phyloP scores from a whole-genome alignment of 2,888 invertebrate species.

The Cinara cedri region DNA sequence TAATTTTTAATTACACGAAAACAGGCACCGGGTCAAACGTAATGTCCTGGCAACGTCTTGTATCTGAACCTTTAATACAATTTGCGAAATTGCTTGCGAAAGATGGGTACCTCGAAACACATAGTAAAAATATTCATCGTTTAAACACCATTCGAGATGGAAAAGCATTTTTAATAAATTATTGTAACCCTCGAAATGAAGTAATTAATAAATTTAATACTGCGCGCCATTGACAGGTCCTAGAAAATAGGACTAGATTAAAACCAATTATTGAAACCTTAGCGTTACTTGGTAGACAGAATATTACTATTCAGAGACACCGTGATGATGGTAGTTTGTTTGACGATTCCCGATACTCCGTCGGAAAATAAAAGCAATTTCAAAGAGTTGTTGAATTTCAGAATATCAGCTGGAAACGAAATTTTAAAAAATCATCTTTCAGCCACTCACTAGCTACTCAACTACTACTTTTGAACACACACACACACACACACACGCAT shows the following conservation, averaged over 20 bases:
- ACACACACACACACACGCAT: neutral
- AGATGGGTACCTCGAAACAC: conserved; percentile 58
- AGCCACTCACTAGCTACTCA: conserved; percentile 50
- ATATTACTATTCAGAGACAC: too few species aligned
- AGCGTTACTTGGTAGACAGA: neutral
- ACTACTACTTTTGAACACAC: neutral
- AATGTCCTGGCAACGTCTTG: conserved; percentile 57
- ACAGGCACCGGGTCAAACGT: conserved; percentile 55
- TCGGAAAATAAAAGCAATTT: conserved; percentile 59
- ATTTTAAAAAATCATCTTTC: conserved; percentile 59
- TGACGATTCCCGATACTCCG: too few species aligned
- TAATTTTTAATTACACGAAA: conserved; percentile 56
- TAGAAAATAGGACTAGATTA: too few species aligned
- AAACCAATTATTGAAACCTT: too few species aligned
- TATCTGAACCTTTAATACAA: conserved; percentile 57
- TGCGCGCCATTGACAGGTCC: too few species aligned
- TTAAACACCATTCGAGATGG: conserved; percentile 54
- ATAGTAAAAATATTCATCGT: conserved; percentile 58
- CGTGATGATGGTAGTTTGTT: too few species aligned
- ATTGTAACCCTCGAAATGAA: too few species aligned
- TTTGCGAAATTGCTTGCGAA: conserved; percentile 59
- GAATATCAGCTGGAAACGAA: conserved; percentile 17
- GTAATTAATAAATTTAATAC: too few species aligned
- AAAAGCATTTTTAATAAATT: conserved; percentile 47
- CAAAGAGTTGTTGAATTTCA: conserved; percentile 58